phyloP scores from a whole-genome alignment of 2,797 vertebrate genomes.

The Gallirallus australis region DNA sequence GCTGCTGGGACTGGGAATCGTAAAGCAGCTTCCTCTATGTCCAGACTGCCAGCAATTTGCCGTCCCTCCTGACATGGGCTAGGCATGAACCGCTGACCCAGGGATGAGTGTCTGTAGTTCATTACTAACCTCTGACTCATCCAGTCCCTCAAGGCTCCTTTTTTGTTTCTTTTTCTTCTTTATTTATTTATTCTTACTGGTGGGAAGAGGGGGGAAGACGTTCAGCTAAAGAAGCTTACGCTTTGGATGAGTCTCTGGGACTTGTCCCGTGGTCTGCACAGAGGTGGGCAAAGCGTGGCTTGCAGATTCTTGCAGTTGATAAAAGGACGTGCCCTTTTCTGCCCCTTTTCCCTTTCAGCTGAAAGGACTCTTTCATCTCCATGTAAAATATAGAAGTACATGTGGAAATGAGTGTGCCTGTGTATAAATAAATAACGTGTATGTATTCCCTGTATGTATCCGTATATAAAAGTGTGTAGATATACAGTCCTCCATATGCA shows the following conservation, averaged over 20 bases:
- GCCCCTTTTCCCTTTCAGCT: background rate
- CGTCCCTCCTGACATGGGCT: background rate
- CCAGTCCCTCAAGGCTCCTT: slow-evolving; percentile 14
- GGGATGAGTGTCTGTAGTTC: slow-evolving; percentile 37
- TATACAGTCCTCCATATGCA: background rate
- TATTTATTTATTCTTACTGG: slow-evolving; percentile 47
- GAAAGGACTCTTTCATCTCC: background rate
- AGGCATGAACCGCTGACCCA: slow-evolving; percentile 27
- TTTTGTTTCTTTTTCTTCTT: slow-evolving; percentile 39
- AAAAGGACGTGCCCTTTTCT: background rate
- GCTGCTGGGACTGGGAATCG: background rate
- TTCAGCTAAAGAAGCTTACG: background rate
- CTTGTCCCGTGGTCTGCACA: background rate
- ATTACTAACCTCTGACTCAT: slow-evolving; percentile 64
- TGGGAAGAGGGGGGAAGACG: background rate
- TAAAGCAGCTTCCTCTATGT: background rate
- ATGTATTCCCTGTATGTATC: background rate
- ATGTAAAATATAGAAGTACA: background rate
- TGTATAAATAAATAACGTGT: background rate
- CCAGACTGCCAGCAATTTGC: background rate
- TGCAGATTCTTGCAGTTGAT: background rate
- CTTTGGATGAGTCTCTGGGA: background rate
- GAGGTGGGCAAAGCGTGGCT: background rate
- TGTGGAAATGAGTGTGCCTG: background rate
- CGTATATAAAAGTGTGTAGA: background rate